phyloP scores from a whole-genome alignment of 2,888 invertebrate genomes.

The Lepetodrilus schrolli region DNA sequence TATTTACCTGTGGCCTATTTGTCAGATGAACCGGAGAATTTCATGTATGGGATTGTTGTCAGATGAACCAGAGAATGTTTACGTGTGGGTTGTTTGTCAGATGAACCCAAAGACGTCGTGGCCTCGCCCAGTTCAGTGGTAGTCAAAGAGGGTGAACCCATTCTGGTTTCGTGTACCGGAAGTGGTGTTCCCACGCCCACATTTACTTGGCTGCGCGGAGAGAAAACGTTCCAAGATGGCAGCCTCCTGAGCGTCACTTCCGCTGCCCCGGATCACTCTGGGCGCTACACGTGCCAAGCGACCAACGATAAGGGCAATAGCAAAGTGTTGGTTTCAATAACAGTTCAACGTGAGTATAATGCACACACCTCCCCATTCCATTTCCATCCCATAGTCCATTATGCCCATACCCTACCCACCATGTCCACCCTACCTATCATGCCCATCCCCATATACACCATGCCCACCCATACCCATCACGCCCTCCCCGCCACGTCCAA shows the following conservation, averaged over 20 bases:
- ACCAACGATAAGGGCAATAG: neutral
- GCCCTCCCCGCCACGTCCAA: no score
- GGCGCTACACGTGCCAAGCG: neutral
- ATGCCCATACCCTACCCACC: no score
- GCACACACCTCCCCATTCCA: no score
- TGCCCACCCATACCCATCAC: no score
- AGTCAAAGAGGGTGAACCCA: neutral
- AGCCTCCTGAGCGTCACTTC: neutral
- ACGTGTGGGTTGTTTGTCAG: no score
- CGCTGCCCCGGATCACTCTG: neutral
- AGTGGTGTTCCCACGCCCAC: neutral
- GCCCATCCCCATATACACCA: no score
- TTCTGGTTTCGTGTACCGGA: neutral
- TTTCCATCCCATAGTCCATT: no score
- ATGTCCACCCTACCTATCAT: no score
- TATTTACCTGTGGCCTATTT: no score
- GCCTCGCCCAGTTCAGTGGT: neutral
- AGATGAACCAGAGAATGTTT: no score
- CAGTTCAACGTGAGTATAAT: neutral
- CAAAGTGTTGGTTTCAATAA: neutral
- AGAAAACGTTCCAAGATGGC: neutral
- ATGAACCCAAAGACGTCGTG: neutral
- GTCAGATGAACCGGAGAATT: no score
- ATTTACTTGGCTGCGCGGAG: neutral
- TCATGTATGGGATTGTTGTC: no score